These are phyloP conservation scores for Micronycteris hirsuta DNA, from an alignment of 2,113 vertebrate genomes.

Conservation along the genomic window DNA sequence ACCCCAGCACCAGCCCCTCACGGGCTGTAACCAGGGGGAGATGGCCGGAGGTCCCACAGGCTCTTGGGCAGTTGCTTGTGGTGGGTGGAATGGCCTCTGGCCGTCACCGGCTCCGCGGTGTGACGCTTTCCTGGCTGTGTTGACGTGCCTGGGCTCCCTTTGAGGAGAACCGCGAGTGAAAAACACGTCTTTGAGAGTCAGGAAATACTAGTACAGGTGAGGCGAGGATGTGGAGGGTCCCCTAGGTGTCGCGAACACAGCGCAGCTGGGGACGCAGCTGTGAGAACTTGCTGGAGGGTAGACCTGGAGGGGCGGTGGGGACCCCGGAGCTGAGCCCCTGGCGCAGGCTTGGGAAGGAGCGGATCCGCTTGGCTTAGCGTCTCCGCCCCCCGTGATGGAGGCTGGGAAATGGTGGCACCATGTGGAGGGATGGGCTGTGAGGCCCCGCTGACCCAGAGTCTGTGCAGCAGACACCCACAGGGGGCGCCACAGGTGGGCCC, in stretches of 20 bases:
- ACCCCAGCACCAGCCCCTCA: not conserved
- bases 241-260: not conserved
- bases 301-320: not conserved
- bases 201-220: not conserved
- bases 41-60: not conserved
- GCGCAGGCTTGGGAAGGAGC: not conserved
- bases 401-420: no score
- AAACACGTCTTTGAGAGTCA: not conserved
- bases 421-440: not conserved
- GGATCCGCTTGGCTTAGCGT: rapidly evolving
- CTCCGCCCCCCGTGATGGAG: not conserved
- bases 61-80: not conserved
- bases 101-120: not conserved
- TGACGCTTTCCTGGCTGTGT: not conserved
- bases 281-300: no score
- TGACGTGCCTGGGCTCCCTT: not conserved
- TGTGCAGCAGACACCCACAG: rapidly evolving
- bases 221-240: not conserved
- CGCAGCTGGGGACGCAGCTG: no score
- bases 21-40: slow-evolving; percentile 14
- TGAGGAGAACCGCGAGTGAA: not conserved
- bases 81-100: not conserved
- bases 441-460: not conserved
- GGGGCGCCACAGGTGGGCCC: rapidly evolving
- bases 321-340: not conserved